phyloP scores from a whole-genome alignment of 1,140 invertebrate species.

The Drosophila saltans region DNA sequence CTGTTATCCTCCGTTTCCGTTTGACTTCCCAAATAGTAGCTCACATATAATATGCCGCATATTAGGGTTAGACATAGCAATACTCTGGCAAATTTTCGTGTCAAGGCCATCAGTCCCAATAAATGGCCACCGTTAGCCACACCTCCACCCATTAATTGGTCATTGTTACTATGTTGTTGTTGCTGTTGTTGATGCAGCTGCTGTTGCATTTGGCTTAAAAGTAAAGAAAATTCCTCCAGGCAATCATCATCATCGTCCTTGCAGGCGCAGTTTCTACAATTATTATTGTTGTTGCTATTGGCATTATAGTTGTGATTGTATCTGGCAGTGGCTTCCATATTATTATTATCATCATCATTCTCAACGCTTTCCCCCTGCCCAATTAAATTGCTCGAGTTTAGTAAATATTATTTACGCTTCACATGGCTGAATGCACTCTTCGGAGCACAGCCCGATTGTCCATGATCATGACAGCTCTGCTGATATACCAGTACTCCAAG shows the following conservation, averaged over 20 bases:
- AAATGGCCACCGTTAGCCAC: conserved; percentile 73
- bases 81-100: conserved; percentile 75
- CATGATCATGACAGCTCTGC: conserved; percentile 23
- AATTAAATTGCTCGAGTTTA: conserved; percentile 76
- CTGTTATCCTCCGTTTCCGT: conserved; percentile 35
- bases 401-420: conserved; percentile 80
- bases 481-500: conserved; percentile 58
- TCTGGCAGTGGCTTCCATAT: neutral
- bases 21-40: conserved; percentile 66
- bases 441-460: neutral
- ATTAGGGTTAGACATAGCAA: conserved; percentile 70
- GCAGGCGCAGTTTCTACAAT: conserved; percentile 4
- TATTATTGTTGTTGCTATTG: neutral
- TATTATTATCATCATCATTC: conserved; percentile 27
- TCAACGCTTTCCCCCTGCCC: conserved; percentile 44
- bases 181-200: conserved; percentile 10
- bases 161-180: neutral
- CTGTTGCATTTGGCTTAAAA: conserved; percentile 16
- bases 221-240: conserved; percentile 6
- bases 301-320: neutral
- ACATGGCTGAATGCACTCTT: conserved; percentile 39
- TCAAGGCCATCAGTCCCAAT: conserved; percentile 75
- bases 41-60: conserved; percentile 67
- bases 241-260: conserved; percentile 1
- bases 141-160: conserved; percentile 45